Conservation (phyloP, 2,113 vertebrate genomes). For the Porphyrio hochstetteri region DNA sequence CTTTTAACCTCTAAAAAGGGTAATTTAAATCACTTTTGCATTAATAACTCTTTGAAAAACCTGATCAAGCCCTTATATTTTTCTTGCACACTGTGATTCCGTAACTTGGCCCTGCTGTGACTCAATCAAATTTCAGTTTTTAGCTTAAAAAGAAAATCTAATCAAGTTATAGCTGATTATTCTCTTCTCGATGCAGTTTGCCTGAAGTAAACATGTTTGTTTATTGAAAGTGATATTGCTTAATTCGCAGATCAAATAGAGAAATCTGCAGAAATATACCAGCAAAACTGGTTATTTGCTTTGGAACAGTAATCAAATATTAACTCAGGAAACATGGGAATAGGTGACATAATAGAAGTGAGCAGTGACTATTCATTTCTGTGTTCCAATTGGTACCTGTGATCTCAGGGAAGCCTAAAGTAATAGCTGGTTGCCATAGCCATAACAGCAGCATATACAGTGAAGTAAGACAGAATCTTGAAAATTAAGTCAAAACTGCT, state of each 20-base stretch:
- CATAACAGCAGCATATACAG: background rate
- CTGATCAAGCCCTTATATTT: background rate
- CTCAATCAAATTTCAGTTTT: background rate
- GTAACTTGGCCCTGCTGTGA: background rate
- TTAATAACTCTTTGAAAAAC: background rate
- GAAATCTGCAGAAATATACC: background rate
- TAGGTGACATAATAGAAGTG: background rate
- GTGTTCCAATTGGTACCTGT: background rate
- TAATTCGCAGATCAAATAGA: background rate
- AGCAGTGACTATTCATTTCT: background rate
- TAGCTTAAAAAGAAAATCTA: slow-evolving; percentile 1
- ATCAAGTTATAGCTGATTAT: background rate
- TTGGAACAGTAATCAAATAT: background rate
- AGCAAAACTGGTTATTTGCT: background rate
- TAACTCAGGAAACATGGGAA: background rate
- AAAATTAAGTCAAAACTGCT: background rate
- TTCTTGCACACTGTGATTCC: background rate
- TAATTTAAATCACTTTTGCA: background rate
- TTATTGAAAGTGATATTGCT: background rate
- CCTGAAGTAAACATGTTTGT: background rate
- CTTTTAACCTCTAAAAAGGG: background rate
- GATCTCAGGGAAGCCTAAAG: background rate
- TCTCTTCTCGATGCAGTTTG: background rate
- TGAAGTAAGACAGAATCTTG: background rate
- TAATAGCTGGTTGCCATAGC: background rate